A percentile compares a stretch with the other conserved stretches of the same genome.
Evolutionary conservation across 2,113 vertebrate species (phyloP).

Genomic region (Sarotherodon lohbergeri): DNA sequence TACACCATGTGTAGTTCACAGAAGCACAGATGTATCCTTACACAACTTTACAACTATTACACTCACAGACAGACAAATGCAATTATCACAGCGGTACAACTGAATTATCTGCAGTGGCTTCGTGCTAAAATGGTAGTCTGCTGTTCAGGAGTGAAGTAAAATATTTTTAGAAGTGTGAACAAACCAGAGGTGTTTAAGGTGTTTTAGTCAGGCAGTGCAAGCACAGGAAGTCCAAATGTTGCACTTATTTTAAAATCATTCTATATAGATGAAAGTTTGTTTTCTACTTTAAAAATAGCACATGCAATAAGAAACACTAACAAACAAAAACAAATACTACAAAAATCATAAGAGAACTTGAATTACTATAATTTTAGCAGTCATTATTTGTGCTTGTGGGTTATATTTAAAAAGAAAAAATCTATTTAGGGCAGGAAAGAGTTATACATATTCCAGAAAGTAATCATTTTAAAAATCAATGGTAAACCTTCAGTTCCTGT

Average conservation of each 20-base stretch:
- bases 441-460: background rate
- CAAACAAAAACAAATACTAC: background rate
- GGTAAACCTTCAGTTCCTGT: background rate
- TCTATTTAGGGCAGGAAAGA: background rate
- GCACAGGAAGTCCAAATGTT: background rate
- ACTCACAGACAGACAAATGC: background rate
- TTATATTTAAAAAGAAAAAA: background rate
- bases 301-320: background rate
- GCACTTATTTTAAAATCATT: background rate
- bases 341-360: background rate
- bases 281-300: background rate
- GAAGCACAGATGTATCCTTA: background rate
- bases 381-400: background rate
- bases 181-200: background rate
- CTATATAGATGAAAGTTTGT: background rate
- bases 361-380: background rate
- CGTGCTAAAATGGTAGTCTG: background rate
- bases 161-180: background rate
- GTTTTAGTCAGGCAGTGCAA: background rate
- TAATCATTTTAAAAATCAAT: background rate
- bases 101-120: background rate
- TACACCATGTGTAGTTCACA: background rate
- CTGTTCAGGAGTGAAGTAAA: background rate
- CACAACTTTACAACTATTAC: background rate
- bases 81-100: background rate